Evolutionary conservation across 2,888 invertebrate species (phyloP), one percentile per base, ranked within the genome.

Genomic region (Eustalomyia histrio): DNA sequence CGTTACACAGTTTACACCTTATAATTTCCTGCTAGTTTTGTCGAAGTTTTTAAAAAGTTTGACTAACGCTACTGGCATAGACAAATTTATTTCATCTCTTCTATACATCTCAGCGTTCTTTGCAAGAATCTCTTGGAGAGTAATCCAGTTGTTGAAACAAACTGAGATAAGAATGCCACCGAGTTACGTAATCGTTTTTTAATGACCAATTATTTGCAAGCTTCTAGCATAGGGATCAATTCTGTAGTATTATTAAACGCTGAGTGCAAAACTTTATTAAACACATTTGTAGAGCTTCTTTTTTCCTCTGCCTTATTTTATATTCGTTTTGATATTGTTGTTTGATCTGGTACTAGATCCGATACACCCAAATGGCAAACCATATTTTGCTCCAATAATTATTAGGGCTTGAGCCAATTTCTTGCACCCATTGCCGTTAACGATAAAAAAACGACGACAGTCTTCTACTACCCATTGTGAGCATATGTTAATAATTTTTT

Each of bases 271-370:
- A 69, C 58, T 43, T 57, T 60, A 39, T 35, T 39, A 39, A 60
- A 18, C 39, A 60, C 18, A 21, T 71, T 71, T 10, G 39, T 24
- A n/a, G 12, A 16, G 6, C 57, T 43, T 12, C 39, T 3, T 52
- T 60, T 69, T 69, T 69, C 58, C 6, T 69, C 58, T 17, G 60
- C 60, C 43, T 47, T 60, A 10, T 12, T 17, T 61, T 71, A n/a
- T 14, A 61, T 61, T 60, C 24, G 50, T 9, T 52, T 60, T 61
- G 61, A 71, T 53, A 69, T 47, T 50, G 58, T 69, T n/a, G 47
- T 65, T 8, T 65, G 18, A 72, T 69, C 47, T 50, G 53, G 53
- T 55, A 72, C 7, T 63, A 63, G n/a, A 43, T 53, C 63, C 55
- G 17, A 29, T 29, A 63, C 5, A 63, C 43, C 33, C 3, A 33